These are phyloP conservation scores for Seison nebaliae DNA, from an alignment of 1,140 invertebrate species.

Conservation along the genomic window DNA sequence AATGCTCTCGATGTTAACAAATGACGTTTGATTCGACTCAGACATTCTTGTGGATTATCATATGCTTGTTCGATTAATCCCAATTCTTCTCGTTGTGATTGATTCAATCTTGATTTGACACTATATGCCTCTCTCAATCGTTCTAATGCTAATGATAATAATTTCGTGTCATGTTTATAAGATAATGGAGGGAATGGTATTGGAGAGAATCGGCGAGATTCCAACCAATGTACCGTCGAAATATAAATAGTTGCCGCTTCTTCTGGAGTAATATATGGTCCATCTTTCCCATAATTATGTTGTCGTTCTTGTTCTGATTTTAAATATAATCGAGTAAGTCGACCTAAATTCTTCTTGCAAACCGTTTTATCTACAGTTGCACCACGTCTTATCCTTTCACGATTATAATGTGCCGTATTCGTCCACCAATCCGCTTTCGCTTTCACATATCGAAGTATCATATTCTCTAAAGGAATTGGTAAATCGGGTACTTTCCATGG, in stretches of 20 bases:
- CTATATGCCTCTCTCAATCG: slow-evolving; percentile 92
- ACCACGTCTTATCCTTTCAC: slow-evolving; percentile 45
- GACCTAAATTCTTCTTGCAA: slow-evolving; percentile 93
- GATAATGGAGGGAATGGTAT: slow-evolving; percentile 95
- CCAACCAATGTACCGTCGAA: slow-evolving; percentile 95
- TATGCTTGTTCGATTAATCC: slow-evolving; percentile 97
- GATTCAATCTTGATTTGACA: slow-evolving; percentile 87
- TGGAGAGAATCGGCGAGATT: slow-evolving; percentile 81
- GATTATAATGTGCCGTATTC: slow-evolving; percentile 96
- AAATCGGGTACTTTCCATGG: slow-evolving; percentile 98
- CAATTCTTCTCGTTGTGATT: slow-evolving; percentile 89
- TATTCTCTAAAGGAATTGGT: slow-evolving; percentile 95
- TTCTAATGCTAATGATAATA: slow-evolving; percentile 81
- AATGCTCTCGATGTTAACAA: slow-evolving; percentile 85
- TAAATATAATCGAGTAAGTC: slow-evolving; percentile 73
- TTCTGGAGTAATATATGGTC: slow-evolving; percentile 92
- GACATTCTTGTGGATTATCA: slow-evolving; percentile 93
- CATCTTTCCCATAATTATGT: slow-evolving; percentile 95
- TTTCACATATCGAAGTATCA: slow-evolving; percentile 96
- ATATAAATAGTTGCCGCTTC: slow-evolving; percentile 98
- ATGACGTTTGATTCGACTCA: slow-evolving; percentile 96
- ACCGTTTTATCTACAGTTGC: slow-evolving; percentile 69
- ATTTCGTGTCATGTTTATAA: slow-evolving; percentile 96
- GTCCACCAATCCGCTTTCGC: slow-evolving; percentile 99
- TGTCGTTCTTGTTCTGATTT: slow-evolving; percentile 97